A percentile compares a stretch with the other conserved stretches of the same genome.
phyloP scores from a whole-genome alignment of 2,797 vertebrate species.

The Scolopax rusticola region DNA sequence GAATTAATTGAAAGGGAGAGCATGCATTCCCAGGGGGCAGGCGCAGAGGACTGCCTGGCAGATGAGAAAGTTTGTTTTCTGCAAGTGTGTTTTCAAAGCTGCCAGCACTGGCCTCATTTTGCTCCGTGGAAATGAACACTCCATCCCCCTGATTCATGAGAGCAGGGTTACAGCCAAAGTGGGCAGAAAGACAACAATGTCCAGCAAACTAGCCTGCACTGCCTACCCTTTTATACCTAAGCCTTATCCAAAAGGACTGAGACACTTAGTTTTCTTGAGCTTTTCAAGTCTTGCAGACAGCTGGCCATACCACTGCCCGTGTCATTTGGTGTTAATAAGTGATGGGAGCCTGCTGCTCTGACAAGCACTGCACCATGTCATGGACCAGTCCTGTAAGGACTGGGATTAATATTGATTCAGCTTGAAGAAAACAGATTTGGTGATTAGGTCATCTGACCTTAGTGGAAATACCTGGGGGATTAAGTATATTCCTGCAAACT shows the following conservation, averaged over 20 bases:
- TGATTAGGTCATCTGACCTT: neutral
- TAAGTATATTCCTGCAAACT: neutral
- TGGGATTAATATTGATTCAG: neutral
- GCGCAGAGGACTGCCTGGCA: neutral
- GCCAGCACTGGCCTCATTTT: neutral
- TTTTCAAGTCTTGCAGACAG: neutral
- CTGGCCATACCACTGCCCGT: neutral
- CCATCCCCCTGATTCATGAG: neutral
- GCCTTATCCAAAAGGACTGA: neutral
- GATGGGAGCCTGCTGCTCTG: neutral
- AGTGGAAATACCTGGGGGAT: neutral
- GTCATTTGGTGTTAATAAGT: neutral
- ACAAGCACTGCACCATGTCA: neutral
- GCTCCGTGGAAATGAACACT: neutral
- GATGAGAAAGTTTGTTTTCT: neutral
- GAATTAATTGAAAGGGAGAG: neutral
- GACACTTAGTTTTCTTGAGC: neutral
- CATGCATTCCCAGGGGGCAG: neutral
- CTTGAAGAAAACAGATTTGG: neutral
- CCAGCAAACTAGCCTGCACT: neutral
- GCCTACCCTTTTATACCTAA: neutral
- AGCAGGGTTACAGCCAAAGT: neutral
- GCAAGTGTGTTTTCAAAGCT: neutral
- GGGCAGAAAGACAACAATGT: neutral
- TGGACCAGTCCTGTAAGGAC: neutral